Evolutionary conservation across 1,140 invertebrate genomes (phyloP).

Genomic region (Drosophila lacertosa): DNA sequence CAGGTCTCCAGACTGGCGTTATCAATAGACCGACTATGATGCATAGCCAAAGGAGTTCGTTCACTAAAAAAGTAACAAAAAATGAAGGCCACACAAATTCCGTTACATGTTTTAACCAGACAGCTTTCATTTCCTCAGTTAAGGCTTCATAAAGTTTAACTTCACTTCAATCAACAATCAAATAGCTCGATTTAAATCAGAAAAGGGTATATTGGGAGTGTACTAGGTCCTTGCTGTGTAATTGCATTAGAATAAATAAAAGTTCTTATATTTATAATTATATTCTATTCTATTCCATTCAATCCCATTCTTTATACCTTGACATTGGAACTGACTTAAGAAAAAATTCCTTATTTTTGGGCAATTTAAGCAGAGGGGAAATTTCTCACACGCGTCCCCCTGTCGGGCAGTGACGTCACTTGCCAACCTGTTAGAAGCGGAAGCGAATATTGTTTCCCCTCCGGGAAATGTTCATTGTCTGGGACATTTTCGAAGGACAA

Average conservation of each 20-base stretch:
- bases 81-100: not conserved
- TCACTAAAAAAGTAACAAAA: conserved; percentile 10
- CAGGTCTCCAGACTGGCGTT: conserved; percentile 33
- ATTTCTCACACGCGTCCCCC: conserved; percentile 27
- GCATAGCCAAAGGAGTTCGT: conserved; percentile 37
- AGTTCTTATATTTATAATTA: no score
- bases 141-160: not conserved
- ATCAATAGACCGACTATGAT: conserved; percentile 62
- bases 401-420: conserved; percentile 55
- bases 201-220: no score
- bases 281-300: no score
- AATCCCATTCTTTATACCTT: no score
- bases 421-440: conserved; percentile 65
- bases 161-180: not conserved
- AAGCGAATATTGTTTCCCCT: conserved; percentile 29
- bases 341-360: not conserved
- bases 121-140: not conserved
- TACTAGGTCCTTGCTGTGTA: no score
- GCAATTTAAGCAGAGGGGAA: conserved; percentile 3
- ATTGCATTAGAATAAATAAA: no score
- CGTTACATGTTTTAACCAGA: no score
- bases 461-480: conserved; percentile 2
- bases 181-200: not conserved
- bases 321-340: no score
- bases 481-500: conserved; percentile 43